phyloP scores from a whole-genome alignment of 2,888 invertebrate genomes.

The Adelphocoris suturalis region DNA sequence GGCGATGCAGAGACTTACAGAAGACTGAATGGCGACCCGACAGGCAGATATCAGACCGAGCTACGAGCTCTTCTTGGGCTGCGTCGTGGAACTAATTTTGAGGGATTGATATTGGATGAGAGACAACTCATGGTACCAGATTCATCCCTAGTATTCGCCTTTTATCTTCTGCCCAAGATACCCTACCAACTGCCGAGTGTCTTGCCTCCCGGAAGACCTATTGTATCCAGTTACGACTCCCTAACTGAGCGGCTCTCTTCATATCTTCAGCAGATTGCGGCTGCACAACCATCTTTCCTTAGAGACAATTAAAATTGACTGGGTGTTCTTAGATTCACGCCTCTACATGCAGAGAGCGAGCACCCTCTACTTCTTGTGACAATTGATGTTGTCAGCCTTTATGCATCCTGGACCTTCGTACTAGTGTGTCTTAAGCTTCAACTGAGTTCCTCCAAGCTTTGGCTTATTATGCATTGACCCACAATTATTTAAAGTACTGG shows the following conservation, averaged over 20 bases:
- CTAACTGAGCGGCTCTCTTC: neutral
- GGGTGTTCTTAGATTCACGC: neutral
- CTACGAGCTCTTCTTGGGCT: neutral
- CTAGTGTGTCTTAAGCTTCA: neutral
- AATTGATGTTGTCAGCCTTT: conserved; percentile 48
- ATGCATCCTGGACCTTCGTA: neutral
- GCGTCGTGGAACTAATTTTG: neutral
- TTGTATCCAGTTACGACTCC: neutral
- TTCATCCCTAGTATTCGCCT: neutral
- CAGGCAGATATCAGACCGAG: neutral
- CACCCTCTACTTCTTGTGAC: conserved; percentile 2
- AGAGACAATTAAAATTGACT: neutral
- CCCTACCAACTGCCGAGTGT: neutral
- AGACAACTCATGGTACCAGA: neutral
- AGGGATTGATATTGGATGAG: neutral
- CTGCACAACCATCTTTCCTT: neutral
- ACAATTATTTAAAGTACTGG: neutral
- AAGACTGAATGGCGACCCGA: too few relatives aligned
- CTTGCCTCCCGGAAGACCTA: conserved; percentile 10
- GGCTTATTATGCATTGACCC: neutral
- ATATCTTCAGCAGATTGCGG: neutral
- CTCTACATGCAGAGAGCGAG: neutral
- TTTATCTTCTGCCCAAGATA: too few relatives aligned
- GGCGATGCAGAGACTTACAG: neutral
- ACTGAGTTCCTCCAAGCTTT: neutral